Conservation (phyloP, 2,113 vertebrate species). For the Lasiurus borealis region DNA sequence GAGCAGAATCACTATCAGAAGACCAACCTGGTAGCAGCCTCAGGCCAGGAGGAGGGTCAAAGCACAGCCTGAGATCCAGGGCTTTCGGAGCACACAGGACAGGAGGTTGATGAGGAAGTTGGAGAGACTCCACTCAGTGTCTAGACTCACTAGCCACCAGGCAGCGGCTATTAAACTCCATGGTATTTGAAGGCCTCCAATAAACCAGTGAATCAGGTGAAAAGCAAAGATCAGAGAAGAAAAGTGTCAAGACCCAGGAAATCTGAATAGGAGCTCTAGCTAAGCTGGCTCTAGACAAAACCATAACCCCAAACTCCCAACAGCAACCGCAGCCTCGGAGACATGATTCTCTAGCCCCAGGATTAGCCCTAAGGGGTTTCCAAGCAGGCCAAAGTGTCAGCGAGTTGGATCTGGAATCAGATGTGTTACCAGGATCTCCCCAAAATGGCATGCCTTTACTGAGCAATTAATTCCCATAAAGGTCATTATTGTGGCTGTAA, state of each 20-base stretch:
- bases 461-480: constrained; percentile 22
- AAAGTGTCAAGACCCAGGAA: not conserved
- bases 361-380: not conserved
- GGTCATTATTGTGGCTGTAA: constrained; percentile 45
- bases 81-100: not conserved
- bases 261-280: not conserved
- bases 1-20: not conserved
- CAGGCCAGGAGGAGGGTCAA: not conserved
- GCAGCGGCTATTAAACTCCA: not conserved
- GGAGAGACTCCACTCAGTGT: not conserved
- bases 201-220: not conserved
- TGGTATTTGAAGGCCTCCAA: not conserved
- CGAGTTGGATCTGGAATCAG: not conserved
- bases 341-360: not conserved
- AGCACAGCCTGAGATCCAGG: not conserved
- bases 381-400: not conserved
- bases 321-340: not conserved
- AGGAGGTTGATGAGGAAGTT: not conserved
- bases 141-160: not conserved
- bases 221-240: not conserved
- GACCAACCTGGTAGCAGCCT: not conserved
- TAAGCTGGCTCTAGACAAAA: not conserved
- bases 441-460: not conserved
- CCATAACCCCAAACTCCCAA: not conserved
- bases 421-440: not conserved